Base-by-base conservation (phyloP, 2,888 invertebrate species). In the Caenorhabditis sp. region DNA sequence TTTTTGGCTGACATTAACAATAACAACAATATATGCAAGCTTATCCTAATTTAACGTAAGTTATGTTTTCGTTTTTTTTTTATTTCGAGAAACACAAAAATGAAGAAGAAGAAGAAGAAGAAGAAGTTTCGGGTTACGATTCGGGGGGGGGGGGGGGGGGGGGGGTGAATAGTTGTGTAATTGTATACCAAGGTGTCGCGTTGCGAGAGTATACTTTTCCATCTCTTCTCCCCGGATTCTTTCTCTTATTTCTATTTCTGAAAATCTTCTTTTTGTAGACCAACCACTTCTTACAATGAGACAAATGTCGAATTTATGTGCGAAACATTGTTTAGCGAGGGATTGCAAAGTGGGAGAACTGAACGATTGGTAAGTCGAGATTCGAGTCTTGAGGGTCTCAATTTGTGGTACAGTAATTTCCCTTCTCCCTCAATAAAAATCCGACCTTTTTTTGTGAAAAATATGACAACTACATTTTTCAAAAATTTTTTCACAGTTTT, bases 261-360 rank as follows among this genome's bases (percentile, higher is more conserved):
- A n/a, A n/a, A 8, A 1, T 31, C 49, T 31, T 49, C 37, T 55
- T 55, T 26, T 55, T 69, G 14, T 67, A 78, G 76, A 24, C 68
- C 74, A 12, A 77, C 78, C 1, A 72, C 79, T 19, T 77, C 81
- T 6, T 81, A 80, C 54, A 67, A 73, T 27, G 79, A 80, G 53
- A 73, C 75, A 51, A 79, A 81, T 62, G 67, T 81, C 27, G 58
- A 62, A n/a, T 81, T 78, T 53, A 78, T 81, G 26, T 81, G 81
- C 62, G 81, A 81, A 57, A 66, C 76, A 6, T 66, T 81, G 19
- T 81, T 81, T 70, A 73, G 69, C 63, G 81, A 81, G 69, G 79
- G 78, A 31, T 69, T 76, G 17, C 78, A 79, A 67, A 78, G 71
- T 1, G 77, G 77, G n/a, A 37, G 73, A 37, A 77, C 66, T 37